Evolutionary conservation across 2,888 invertebrate species (phyloP), one percentile per base, ranked within the genome.

Genomic region (Plutella xylostella): DNA sequence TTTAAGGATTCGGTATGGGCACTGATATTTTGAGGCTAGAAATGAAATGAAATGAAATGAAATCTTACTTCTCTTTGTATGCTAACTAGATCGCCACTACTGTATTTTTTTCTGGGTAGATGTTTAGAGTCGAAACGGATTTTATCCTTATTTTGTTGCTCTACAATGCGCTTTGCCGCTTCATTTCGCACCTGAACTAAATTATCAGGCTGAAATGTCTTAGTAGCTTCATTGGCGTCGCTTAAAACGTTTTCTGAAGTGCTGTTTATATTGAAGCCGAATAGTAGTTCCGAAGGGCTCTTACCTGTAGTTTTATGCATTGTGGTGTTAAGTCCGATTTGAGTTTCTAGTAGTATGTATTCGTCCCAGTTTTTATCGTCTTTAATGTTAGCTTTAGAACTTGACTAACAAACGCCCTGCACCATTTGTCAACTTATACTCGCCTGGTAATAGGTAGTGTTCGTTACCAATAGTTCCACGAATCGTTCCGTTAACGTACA

Each of bases 291-390:
- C 9, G 25, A 25, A 7, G 25, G 25, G 9, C 25, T 25, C 25
- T 25, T 25, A 11, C 42, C 28, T 7, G 50, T 53, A 1, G 47
- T 53, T 22, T 45, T 51, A 18, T 53, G 45, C 3, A 19, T 21
- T 1, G 46, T 53, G 0, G 49, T 50, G 31, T 51, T 53, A 6
- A 53, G 2, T 1, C 50, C 53, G 14, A 50, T 18, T 19, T 50
- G 50, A 9, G 49, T 48, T 15, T 52, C 50, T n/a, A 41, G 9
- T n/a, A n/a, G n/a, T 5, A 53, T 34, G 14, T 49, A 19, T 11
- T 50, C 43, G 20, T 50, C 49, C 49, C 47, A 50, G 11, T 19
- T 28, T 38, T 33, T 43, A 5, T 50, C 47, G 18, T 48, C 45
- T n/a, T 48, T 28, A 2, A n/a, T 31, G 12, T 44, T 37, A 19